Evolutionary conservation across 2,888 invertebrate species (phyloP), one percentile per base, ranked within the genome.

Genomic region (Phengaris arion): DNA sequence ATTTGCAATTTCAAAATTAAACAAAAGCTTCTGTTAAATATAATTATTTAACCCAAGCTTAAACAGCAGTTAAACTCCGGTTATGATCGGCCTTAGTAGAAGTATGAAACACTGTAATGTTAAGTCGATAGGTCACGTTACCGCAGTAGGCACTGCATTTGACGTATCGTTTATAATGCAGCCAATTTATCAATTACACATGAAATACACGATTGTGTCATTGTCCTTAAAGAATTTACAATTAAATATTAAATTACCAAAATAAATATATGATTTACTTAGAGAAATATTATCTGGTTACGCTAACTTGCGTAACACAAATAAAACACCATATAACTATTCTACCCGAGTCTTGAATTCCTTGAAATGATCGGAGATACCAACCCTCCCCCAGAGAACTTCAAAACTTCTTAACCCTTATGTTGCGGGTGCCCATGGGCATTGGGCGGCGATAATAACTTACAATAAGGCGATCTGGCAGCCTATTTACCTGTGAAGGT

Each of bases 401-500:
- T 35, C 2, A 35, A 35, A 35, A 35, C 4, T 2, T 35, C 35
- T 35, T 35, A 35, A 35, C 22, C 1, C 22, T 22, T 22, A 22
- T 35, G 35, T 35, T 35, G 35, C 35, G 35, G 35, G 35, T 35
- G 4, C 4, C 35, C 35, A 4, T 35, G 35, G 35, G 35, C 35
- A 35, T 35, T 35, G 35, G 4, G 4, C 4, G 35, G 4, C 35
- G 35, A 35, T 35, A 35, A 4, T 35, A 35, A 35, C 35, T 35
- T 35, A 35, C 35, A 35, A 35, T 35, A 51, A 12, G n/a, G 8
- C 13, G 69, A 46, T 15, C n/a, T 6, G 69, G n/a, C 52, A 9
- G 9, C 52, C 2, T 9, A n/a, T 52, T 89, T 92, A 98, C 99
- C 99, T 84, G 99, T 99, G 85, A 99, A 99, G 0, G 99, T 99